Evolutionary conservation across 2,888 invertebrate genomes (phyloP), one percentile per base, ranked within the genome.

Genomic region (Exocentrus adspersus): DNA sequence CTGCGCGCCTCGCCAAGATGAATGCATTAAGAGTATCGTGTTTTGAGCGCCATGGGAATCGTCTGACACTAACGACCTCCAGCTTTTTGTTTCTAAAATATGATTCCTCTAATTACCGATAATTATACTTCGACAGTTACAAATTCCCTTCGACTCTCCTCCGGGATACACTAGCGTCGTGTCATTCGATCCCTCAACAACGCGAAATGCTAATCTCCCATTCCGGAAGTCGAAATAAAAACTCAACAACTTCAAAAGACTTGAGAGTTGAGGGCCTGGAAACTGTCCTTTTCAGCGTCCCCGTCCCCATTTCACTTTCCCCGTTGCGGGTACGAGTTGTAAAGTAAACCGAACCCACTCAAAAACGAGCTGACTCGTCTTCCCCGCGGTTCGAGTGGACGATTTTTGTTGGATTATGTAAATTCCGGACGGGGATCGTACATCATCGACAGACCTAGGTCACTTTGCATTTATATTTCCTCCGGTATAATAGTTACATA

Each of bases 331-430:
- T 10, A 37, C 28, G 48, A 52, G 28, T 43, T 50, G 43, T 48
- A 63, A 63, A 63, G 58, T 63, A 62, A 62, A 62, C 76, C 71
- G 72, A 75, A 78, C 76, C 78, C 79, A 79, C 80, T 80, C 78
- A 73, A 79, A 78, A 79, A 78, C 74, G 74, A 77, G 80, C 79
- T 80, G 80, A 80, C 79, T 79, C 69, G 69, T 68, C 74, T 73
- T 71, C 68, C 69, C 70, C 70, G 70, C 68, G 71, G 57, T 66
- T 75, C 62, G 68, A 78, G 78, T 74, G 75, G 74, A 72, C 73
- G 79, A 80, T 81, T 82, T 81, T 79, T 80, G 80, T 81, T 80
- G 81, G 77, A 81, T 79, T 81, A 82, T 82, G 82, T 80, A 81
- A 82, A 82, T 81, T 79, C 73, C 63, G 57, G 64, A 71, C 69